A percentile compares a stretch with the other conserved stretches of the same genome.
These are phyloP conservation scores for Acrocephalus scirpaceus DNA, from an alignment of 2,797 vertebrate genomes.

Conservation along the genomic window DNA sequence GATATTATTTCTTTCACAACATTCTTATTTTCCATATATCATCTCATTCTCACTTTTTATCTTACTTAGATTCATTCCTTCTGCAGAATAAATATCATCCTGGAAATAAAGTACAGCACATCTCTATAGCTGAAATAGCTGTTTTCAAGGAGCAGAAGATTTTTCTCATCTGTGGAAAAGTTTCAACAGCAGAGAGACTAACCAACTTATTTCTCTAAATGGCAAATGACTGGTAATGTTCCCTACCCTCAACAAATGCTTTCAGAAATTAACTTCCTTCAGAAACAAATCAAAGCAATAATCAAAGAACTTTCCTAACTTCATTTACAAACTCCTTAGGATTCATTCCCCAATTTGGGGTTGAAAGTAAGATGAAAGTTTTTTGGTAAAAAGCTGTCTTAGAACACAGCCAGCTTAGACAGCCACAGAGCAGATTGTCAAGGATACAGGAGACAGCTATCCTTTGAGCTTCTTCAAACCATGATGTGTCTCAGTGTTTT, in stretches of 20 bases:
- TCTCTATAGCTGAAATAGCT: not conserved
- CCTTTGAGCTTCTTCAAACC: not conserved
- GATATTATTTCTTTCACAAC: not conserved
- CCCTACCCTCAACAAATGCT: not conserved
- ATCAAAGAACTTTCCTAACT: not conserved
- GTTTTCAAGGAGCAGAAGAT: not conserved
- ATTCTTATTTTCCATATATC: not conserved
- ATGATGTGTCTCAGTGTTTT: not conserved
- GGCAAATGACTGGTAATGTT: not conserved
- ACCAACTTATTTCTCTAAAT: not conserved
- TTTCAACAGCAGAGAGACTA: not conserved
- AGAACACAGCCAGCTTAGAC: not conserved
- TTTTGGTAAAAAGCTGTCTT: not conserved
- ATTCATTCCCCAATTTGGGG: not conserved
- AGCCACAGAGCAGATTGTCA: not conserved
- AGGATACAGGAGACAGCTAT: not conserved
- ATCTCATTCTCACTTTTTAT: not conserved
- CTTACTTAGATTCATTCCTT: not conserved
- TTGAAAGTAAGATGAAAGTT: not conserved
- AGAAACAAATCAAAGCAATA: not conserved
- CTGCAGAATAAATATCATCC: not conserved
- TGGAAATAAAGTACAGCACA: not conserved
- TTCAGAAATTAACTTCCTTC: not conserved
- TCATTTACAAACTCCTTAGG: not conserved
- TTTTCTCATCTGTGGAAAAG: not conserved